Base-by-base conservation (phyloP, 53 echinoderm and acorn worm genomes). In the Stichopus horrens region DNA sequence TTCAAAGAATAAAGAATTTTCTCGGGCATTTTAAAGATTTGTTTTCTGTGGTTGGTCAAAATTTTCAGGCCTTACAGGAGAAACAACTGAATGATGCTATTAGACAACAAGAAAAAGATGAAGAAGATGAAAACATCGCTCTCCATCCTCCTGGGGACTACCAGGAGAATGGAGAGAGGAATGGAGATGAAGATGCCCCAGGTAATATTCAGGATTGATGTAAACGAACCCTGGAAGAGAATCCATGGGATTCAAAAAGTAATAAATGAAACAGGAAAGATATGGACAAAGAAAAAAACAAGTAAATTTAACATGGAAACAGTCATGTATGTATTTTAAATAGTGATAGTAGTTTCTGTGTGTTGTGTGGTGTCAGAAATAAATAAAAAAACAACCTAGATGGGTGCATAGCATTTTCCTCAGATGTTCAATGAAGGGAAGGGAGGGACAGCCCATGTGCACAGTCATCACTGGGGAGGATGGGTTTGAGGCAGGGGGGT, bases 31-130 rank as follows among this genome's bases (percentile, higher is more conserved):
- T 37, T 37, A 37, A 37, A 37, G 37, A 37, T 37, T 37, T 37
- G 37, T 37, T 37, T 37, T 37, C 1, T 37, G 37, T 37, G 37
- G 37, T 37, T 37, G 37, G 37, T 37, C 37, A 37, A 1, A 37
- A 37, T 37, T 71, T 71, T 71, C n/a, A 79, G 79, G 79, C 79
- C 5, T 8, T 79, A 55, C 79, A 79, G 54, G 79, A 79, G 54
- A 79, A 79, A 54, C 54, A 54, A 55, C 55, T 79, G 4, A 19
- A 79, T 8, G n/a, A 79, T n/a, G 78, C 8, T 55, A n/a, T 71
- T 0, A 71, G 71, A 71, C 14, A 20, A 71, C n/a, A 71, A 4
- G 71, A 71, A 23, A 54, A 79, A 8, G 56, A n/a, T 5, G 18
- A 79, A 18, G 79, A 56, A 79, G 79, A 79, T 54, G 79, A 79